Evolutionary conservation across 1,140 invertebrate genomes (phyloP).

Genomic region (Contarinia nasturtii): DNA sequence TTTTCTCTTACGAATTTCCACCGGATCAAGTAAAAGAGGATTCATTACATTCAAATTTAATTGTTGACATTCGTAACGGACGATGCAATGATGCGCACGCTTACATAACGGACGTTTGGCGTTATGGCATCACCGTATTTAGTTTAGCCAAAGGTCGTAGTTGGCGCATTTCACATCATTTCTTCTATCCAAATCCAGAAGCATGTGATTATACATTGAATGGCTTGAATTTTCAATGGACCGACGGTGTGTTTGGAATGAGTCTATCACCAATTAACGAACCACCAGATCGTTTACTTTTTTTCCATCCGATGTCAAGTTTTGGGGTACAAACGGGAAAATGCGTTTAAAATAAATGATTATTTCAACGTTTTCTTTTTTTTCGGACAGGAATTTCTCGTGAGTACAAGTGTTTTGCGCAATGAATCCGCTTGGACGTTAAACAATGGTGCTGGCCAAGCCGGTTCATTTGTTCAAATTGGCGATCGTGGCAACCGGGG

Average conservation of each 20-base stretch:
- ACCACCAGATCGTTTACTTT: conserved; percentile 37
- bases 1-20: conserved; percentile 41
- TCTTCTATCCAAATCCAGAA: conserved; percentile 58
- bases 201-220: conserved; percentile 46
- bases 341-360: background rate
- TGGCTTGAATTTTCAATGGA: conserved; percentile 57
- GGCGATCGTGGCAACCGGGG: conserved; percentile 39
- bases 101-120: conserved; percentile 57
- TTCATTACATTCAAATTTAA: conserved; percentile 52
- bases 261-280: conserved; percentile 39
- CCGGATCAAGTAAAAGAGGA: conserved; percentile 44
- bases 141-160: conserved; percentile 39
- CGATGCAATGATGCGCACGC: conserved; percentile 42
- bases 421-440: conserved; percentile 33
- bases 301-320: conserved; percentile 63
- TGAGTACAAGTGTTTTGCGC: conserved; percentile 38
- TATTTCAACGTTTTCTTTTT: background rate
- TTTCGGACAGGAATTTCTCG: conserved; percentile 38
- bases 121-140: conserved; percentile 50
- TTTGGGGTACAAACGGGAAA: conserved; percentile 29
- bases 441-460: conserved; percentile 17
- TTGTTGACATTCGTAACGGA: conserved; percentile 38
- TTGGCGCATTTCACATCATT: conserved; percentile 52
- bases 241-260: conserved; percentile 61
- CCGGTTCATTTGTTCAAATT: conserved; percentile 37